Base-by-base conservation (phyloP, 2,888 invertebrate genomes). In the Melitaea athalia region DNA sequence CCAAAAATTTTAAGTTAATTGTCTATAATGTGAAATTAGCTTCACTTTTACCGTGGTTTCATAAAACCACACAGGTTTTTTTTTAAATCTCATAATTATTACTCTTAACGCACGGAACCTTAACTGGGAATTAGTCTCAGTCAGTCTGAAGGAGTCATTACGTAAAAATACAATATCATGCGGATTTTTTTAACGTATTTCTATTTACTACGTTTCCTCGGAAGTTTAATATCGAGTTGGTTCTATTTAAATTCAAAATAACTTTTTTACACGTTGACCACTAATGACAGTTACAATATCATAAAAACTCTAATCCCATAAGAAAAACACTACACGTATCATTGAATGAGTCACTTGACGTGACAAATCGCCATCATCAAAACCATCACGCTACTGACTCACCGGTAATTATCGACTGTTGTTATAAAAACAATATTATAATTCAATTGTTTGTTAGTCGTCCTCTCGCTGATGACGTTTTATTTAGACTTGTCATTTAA, bases 321-420 rank as follows among this genome's bases (percentile, higher is more conserved):
- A 33, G 31, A 55, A 57, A 57, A 57, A 38, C 15, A 57, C 11
- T 38, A 8, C 7, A 33, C 53, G 12, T 50, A 17, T 17, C 17
- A 53, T 53, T 31, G 62, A 47, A 68, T 77, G 76, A 77, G 42
- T 76, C 77, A 77, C 64, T 31, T 74, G 60, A 68, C 76, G 72
- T 76, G 77, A 76, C 75, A 77, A 75, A 74, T 73, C 69, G 57
- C 72, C 59, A 76, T 75, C 72, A 76, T 72, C 72, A 71, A 62
- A 64, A 64, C 64, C 67, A 74, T 69, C 73, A 74, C 71, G 72
- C 72, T 70, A 72, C 72, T 76, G 76, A 82, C 72, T 82, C 79
- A 72, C 45, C 63, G 71, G 64, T 76, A 79, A 77, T 79, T 77
- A 72, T 69, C 52, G 45, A 49, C 72, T 73, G 74, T 42, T 63